A percentile compares a stretch with the other conserved stretches of the same genome.
phyloP scores from a whole-genome alignment of 2,113 vertebrate genomes.

The Mustelus asterias region DNA sequence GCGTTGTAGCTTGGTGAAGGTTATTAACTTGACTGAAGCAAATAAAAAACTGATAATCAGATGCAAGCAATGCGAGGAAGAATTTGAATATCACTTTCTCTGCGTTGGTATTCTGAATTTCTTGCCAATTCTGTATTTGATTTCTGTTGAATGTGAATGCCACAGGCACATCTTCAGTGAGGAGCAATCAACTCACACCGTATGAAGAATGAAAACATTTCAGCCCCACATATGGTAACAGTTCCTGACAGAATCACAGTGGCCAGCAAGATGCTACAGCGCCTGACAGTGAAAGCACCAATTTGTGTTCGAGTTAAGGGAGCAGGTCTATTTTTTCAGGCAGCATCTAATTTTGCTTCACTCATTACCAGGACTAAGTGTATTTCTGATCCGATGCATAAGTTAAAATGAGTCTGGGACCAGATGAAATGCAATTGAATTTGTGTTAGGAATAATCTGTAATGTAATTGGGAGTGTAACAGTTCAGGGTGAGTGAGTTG shows the following conservation, averaged over 20 bases:
- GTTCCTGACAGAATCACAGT: not conserved
- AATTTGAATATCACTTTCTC: not conserved
- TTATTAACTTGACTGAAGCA: not conserved
- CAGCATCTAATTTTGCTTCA: not conserved
- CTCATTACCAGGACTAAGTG: not conserved
- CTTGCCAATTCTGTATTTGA: not conserved
- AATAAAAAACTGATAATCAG: conserved; percentile 2
- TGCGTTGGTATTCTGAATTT: not conserved
- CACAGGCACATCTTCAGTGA: not conserved
- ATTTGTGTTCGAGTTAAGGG: not conserved
- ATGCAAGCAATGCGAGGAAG: not conserved
- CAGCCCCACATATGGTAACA: not conserved
- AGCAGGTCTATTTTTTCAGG: not conserved
- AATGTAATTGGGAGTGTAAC: not conserved
- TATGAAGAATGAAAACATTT: not conserved
- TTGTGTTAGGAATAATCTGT: not conserved
- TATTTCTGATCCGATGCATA: not conserved
- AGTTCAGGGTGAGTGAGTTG: not conserved
- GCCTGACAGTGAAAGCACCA: not conserved
- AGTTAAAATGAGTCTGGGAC: not conserved
- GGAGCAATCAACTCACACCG: too few species aligned
- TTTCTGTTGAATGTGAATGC: not conserved
- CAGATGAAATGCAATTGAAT: not conserved
- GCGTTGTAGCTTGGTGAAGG: not conserved
- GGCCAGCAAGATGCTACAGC: not conserved